Evolutionary conservation across 1,140 invertebrate genomes (phyloP).

Genomic region (Drosophila sulfurigaster): DNA sequence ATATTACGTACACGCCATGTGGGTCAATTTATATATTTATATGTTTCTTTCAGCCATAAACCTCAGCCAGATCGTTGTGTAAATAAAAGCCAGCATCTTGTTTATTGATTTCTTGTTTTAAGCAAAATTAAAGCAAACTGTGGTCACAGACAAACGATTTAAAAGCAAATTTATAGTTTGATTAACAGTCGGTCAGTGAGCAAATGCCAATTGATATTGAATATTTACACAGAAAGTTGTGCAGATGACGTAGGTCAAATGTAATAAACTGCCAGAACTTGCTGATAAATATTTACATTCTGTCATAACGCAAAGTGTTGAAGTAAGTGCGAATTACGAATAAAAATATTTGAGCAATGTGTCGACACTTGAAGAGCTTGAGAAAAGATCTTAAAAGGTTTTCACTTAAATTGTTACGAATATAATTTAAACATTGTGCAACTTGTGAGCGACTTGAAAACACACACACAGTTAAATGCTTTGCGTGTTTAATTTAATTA

Average conservation of each 20-base stretch:
- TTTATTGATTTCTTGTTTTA: constrained; percentile 3
- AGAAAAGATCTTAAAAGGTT: constrained; percentile 5
- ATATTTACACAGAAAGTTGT: constrained; percentile 13
- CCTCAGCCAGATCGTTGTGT: constrained; percentile 4
- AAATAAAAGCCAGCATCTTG: constrained; percentile 12
- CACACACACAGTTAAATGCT: not conserved
- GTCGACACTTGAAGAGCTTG: constrained; percentile 6
- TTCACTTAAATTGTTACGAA: not conserved
- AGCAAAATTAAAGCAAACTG: constrained; percentile 1
- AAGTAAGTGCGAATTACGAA: constrained; percentile 13
- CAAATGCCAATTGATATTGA: constrained; percentile 12
- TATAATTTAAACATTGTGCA: not conserved
- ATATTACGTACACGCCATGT: constrained; percentile 54
- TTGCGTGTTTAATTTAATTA: constrained; percentile 19
- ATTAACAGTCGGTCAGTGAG: not conserved
- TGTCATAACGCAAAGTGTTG: constrained; percentile 8
- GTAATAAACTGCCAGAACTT: constrained; percentile 11
- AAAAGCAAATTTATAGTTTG: constrained; percentile 1
- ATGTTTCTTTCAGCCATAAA: not conserved
- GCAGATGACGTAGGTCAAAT: not conserved
- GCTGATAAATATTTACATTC: constrained; percentile 10
- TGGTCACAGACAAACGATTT: not conserved
- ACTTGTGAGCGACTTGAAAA: not conserved
- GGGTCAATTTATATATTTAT: constrained; percentile 56
- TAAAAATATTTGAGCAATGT: constrained; percentile 17